These are phyloP conservation scores for Erythrolamprus reginae DNA, from an alignment of 2,113 vertebrate genomes.

Conservation along the genomic window DNA sequence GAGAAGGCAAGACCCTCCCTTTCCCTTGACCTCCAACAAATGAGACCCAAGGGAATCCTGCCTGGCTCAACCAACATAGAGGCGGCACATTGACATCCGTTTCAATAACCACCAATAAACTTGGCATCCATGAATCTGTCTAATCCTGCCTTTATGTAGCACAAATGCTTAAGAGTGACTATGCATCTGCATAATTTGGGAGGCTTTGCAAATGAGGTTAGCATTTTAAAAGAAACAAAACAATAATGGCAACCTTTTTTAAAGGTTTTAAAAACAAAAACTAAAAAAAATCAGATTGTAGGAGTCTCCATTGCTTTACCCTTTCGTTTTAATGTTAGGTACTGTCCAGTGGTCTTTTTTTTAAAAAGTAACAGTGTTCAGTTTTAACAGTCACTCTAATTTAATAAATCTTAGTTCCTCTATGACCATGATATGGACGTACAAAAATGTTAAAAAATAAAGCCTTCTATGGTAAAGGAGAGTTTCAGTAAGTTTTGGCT, in stretches of 20 bases:
- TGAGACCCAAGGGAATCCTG: no score
- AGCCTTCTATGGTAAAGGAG: conserved; percentile 1
- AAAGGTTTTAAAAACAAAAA: not conserved
- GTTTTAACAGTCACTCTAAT: not conserved
- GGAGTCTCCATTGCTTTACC: not conserved
- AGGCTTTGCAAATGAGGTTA: not conserved
- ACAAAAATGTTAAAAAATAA: not conserved
- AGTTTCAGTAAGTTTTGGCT: not conserved
- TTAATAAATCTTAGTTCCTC: conserved; percentile 3
- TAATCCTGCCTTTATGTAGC: no score
- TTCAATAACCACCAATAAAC: no score
- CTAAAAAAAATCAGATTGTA: not conserved
- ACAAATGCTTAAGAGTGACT: not conserved
- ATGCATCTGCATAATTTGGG: not conserved
- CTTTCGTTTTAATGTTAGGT: not conserved
- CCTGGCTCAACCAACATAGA: no score
- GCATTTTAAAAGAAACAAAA: not conserved
- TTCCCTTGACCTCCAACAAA: no score
- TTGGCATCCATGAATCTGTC: no score
- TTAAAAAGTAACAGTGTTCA: not conserved
- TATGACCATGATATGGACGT: not conserved
- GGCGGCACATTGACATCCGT: no score
- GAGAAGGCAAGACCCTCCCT: no score
- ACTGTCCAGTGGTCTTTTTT: not conserved
- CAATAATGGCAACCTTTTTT: not conserved